Percentiles rank a stretch among this genome's conserved stretches.
Evolutionary conservation across 2,888 invertebrate species (phyloP).

Genomic region (Artemia sinica): DNA sequence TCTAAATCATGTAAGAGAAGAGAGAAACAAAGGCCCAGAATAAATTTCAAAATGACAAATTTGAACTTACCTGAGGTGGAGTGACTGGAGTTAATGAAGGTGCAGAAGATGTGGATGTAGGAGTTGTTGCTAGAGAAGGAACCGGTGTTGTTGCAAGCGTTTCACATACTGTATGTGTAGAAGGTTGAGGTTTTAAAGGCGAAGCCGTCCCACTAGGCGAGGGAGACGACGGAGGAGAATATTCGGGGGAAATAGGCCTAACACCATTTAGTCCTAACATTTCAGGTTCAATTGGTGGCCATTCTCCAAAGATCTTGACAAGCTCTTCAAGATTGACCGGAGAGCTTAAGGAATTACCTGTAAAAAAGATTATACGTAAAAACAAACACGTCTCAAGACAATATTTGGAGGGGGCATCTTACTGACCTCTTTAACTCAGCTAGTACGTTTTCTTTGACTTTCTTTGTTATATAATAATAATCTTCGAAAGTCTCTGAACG

Average conservation of each 20-base stretch:
- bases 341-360: conserved; percentile 28
- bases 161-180: neutral
- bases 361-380: no score
- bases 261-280: neutral
- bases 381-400: no score
- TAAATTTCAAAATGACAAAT: neutral
- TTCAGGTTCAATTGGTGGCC: conserved; percentile 6
- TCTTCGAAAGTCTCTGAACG: no score
- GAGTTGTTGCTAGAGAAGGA: conserved; percentile 28
- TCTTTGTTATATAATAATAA: no score
- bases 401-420: no score
- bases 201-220: neutral
- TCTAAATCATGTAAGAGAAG: no score
- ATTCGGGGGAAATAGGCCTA: neutral
- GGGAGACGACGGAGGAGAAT: neutral
- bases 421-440: no score
- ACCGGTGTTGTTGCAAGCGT: conserved; percentile 21
- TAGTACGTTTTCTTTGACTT: no score
- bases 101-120: conserved; percentile 28
- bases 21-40: no score
- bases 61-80: conserved; percentile 30
- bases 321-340: conserved; percentile 27
- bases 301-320: conserved; percentile 19
- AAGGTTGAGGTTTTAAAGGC: neutral
- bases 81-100: conserved; percentile 33